A percentile compares a stretch with the other conserved stretches of the same genome.
These are phyloP conservation scores for Decapterus maruadsi DNA, from an alignment of 2,797 vertebrate species.

Conservation along the genomic window DNA sequence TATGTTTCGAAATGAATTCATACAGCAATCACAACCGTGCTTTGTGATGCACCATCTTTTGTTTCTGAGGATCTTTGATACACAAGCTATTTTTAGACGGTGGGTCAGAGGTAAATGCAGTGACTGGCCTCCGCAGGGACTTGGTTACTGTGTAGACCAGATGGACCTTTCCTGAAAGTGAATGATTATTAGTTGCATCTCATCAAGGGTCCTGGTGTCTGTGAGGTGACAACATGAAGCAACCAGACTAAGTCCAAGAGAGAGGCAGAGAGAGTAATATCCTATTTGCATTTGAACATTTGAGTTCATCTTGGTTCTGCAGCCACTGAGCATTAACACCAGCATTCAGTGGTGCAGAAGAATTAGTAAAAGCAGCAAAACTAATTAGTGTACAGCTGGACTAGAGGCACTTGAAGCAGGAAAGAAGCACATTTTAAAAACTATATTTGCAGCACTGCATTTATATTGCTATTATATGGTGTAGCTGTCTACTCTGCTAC, in stretches of 20 bases:
- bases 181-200: background rate
- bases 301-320: slow-evolving; percentile 30
- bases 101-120: no score
- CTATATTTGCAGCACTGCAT: background rate
- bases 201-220: background rate
- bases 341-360: slow-evolving; percentile 46
- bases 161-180: no score
- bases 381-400: background rate
- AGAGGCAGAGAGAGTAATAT: background rate
- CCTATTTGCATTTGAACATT: background rate
- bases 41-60: no score
- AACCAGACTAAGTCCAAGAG: background rate
- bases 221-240: background rate
- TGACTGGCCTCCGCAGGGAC: no score
- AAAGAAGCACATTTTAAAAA: background rate
- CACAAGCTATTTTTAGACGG: no score
- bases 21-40: no score
- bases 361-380: slow-evolving; percentile 13
- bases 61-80: no score
- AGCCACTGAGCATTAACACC: slow-evolving; percentile 27
- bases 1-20: no score
- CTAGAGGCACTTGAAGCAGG: background rate
- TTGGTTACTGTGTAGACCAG: no score
- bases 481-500: no score
- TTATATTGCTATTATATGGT: no score